Evolutionary conservation across 2,113 vertebrate genomes (phyloP), one percentile per base, ranked within the genome.

Genomic region (Eurystomus gularis): DNA sequence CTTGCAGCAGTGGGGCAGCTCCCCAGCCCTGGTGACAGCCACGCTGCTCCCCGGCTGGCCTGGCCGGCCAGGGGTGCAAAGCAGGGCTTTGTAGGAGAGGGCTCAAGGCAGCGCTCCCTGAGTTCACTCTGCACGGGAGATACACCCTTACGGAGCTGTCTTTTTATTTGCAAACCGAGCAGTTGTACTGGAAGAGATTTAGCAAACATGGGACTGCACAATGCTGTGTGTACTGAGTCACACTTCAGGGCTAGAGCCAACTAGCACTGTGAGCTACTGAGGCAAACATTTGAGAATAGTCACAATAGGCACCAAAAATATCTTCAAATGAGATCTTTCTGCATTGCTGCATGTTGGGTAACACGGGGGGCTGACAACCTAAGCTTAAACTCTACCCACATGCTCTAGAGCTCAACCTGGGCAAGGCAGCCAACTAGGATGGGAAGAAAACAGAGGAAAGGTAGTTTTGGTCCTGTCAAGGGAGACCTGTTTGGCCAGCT

Each of bases 251-350:
- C 86, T 88, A 71, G 96, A 95, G 94, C 92, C 94, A 96, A 71
- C 88, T 51, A 90, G 76, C 95, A 57, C 92, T 83, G 79, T 37
- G 77, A 96, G 95, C 90, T 95, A 93, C 96, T 60, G 94, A 96
- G 94, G 92, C 95, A 96, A 95, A 94, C 92, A 90, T 92, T 95
- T 92, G 95, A 86, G 92, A 96, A 92, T 88, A 91, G 86, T 90
- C 95, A 95, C 94, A 95, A 92, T 93, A 95, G 92, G 86, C 83
- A 96, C 92, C 96, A 96, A 95, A 96, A 97, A 97, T 96, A 96
- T 86, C 94, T 95, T 90, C 73, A 87, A 31, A 92, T 93, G 92
- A 94, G 90, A 94, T 94, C 83, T 95, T 94, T 93, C 94, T 97
- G 92, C 82, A 54, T 96, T 92, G 86, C 92, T 96, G 94, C 88